Evolutionary conservation across 2,113 vertebrate species (phyloP).

Genomic region (Alligator mississippiensis): DNA sequence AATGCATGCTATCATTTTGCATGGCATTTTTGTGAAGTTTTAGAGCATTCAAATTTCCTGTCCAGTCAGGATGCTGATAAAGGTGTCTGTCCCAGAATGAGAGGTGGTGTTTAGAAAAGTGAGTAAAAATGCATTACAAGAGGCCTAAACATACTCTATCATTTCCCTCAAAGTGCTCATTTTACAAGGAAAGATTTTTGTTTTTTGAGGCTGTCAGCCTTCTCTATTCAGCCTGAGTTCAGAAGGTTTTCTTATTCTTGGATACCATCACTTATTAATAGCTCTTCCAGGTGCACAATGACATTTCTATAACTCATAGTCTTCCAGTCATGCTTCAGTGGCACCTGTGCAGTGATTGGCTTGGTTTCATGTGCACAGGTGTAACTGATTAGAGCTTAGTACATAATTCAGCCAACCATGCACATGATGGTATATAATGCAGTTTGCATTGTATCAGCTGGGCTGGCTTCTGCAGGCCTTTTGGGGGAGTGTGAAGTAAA

Average conservation of each 20-base stretch:
- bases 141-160: background rate
- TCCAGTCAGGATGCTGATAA: background rate
- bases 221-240: background rate
- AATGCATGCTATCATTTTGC: no score
- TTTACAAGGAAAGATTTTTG: slow-evolving; percentile 2
- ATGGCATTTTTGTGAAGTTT: background rate
- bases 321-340: background rate
- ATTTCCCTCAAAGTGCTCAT: fast-evolving
- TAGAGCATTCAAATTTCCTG: background rate
- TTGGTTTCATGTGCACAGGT: background rate
- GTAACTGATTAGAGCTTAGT: background rate
- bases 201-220: background rate
- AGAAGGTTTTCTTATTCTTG: background rate
- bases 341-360: background rate
- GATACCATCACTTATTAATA: background rate
- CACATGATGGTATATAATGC: background rate
- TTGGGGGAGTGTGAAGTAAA: background rate
- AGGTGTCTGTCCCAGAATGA: no score
- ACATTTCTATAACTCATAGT: background rate
- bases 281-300: background rate
- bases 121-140: background rate
- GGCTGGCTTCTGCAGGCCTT: background rate
- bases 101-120: background rate
- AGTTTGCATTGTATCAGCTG: background rate
- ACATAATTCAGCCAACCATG: background rate